Percentiles rank a stretch among this genome's conserved stretches.
These are phyloP conservation scores for Campoletis raptor DNA, from an alignment of 2,888 invertebrate genomes.

Conservation along the genomic window DNA sequence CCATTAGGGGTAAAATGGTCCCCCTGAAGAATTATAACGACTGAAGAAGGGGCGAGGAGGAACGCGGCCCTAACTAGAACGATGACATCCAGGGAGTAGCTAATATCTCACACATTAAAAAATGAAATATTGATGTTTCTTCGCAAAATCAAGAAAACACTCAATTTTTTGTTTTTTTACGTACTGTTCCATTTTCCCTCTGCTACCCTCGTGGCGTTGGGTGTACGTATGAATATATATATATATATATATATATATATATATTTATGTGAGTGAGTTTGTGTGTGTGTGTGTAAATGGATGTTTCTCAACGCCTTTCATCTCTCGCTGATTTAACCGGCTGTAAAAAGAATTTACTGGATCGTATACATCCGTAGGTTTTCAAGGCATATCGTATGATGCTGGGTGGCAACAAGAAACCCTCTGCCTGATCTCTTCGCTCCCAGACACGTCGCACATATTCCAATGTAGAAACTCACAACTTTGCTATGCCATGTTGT, in stretches of 20 bases:
- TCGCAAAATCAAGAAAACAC: neutral
- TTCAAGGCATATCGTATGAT: conserved; percentile 32
- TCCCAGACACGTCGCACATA: conserved; percentile 53
- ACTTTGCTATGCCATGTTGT: conserved; percentile 44
- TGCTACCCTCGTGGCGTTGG: neutral
- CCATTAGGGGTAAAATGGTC: neutral
- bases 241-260: no score
- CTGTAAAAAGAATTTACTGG: conserved; percentile 81
- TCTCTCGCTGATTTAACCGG: conserved; percentile 81
- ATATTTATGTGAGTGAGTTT: conserved; percentile 23
- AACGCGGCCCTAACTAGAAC: neutral
- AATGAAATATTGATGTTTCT: neutral
- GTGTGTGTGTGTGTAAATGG: neutral
- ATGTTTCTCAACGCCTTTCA: conserved; percentile 74
- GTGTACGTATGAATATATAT: no score
- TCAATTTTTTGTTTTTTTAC: neutral
- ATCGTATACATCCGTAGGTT: conserved; percentile 71
- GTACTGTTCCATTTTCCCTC: neutral
- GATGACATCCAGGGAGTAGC: neutral
- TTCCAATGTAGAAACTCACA: conserved; percentile 44
- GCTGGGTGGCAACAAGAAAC: conserved; percentile 41
- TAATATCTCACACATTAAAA: neutral
- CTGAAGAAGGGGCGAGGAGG: neutral
- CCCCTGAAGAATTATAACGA: neutral
- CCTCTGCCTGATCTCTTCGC: conserved; percentile 22